Evolutionary conservation across 1,140 invertebrate species (phyloP), one percentile per base, ranked within the genome.

Genomic region (Leptinotarsa lineolata): DNA sequence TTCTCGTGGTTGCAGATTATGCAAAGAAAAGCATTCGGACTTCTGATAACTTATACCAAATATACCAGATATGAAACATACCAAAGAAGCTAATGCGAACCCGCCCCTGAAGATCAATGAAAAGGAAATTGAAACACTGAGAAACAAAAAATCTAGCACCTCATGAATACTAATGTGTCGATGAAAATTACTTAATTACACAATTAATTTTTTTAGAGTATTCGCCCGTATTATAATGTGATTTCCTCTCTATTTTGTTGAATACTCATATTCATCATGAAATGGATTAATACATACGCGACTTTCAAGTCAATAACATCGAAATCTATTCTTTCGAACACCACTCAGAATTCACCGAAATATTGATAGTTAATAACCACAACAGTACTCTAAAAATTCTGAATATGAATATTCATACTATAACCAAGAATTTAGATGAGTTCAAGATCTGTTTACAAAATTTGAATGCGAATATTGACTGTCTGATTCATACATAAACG

Each of bases 321-420:
- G 60, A 63, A 12, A 63, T 20, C 24, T 63, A 22, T 21, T 22
- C 60, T 13, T 20, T 63, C 20, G 60, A 12, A 13, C 6, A 63
- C 24, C 13, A 24, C 21, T 20, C 20, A 22, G 60, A 63, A 24
- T 20, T 12, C 60, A 63, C 20, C 12, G 20, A 20, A 22, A 24
- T 63, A 63, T 63, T 63, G 60, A 24, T 18, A 63, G 60, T 63
- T 22, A 63, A 63, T 63, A 63, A 63, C 24, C 24, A 13, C 20
- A 22, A 22, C 20, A 22, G 20, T 12, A 63, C 16, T 63, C 21
- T 63, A n/a, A 60, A 60, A 21, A 60, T 11, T 60, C 6, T 60
- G 6, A n/a, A 60, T 6, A 60, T 60, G 59, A 60, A 60, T 60
- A 60, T 60, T 60, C 59, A n/a, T n/a, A 60, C 6, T 21, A 60